Conservation (phyloP, 2,888 invertebrate genomes). For the Limenitis camilla region DNA sequence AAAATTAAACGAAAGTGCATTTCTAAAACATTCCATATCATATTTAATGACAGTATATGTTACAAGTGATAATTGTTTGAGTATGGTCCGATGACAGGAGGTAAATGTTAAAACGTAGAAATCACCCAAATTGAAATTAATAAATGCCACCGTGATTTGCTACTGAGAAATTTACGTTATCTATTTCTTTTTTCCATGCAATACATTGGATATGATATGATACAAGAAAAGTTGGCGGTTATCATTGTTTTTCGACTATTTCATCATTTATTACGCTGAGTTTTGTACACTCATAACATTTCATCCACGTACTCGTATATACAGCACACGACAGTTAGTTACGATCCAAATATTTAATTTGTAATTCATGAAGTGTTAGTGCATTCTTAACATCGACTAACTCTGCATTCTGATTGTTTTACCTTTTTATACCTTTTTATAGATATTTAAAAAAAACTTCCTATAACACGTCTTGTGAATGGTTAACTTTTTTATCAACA, state of each 20-base stretch:
- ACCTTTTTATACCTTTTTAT: too few species aligned
- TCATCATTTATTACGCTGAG: slow-evolving; percentile 18
- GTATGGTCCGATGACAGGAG: slow-evolving; percentile 21
- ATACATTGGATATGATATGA: too few species aligned
- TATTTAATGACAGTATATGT: not conserved
- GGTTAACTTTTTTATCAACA: too few species aligned
- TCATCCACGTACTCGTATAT: slow-evolving; percentile 9
- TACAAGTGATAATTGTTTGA: slow-evolving; percentile 10
- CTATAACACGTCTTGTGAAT: too few species aligned
- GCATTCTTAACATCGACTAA: slow-evolving; percentile 15
- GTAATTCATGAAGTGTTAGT: slow-evolving; percentile 33
- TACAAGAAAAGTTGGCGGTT: too few species aligned
- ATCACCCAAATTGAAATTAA: slow-evolving; percentile 2
- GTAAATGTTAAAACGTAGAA: slow-evolving; percentile 5
- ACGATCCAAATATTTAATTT: slow-evolving; percentile 38
- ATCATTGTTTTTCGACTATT: slow-evolving; percentile 4
- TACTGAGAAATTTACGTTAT: slow-evolving; percentile 18
- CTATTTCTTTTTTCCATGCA: slow-evolving; percentile 55
- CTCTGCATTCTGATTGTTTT: slow-evolving; percentile 17
- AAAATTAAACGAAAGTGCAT: slow-evolving; percentile 22
- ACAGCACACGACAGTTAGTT: slow-evolving; percentile 27
- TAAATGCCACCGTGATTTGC: not conserved
- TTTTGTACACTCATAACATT: slow-evolving; percentile 5
- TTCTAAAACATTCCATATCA: slow-evolving; percentile 24
- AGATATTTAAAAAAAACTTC: too few species aligned